Evolutionary conservation across 2,797 vertebrate genomes (phyloP).

Genomic region (Pseudomugil gertrudae): DNA sequence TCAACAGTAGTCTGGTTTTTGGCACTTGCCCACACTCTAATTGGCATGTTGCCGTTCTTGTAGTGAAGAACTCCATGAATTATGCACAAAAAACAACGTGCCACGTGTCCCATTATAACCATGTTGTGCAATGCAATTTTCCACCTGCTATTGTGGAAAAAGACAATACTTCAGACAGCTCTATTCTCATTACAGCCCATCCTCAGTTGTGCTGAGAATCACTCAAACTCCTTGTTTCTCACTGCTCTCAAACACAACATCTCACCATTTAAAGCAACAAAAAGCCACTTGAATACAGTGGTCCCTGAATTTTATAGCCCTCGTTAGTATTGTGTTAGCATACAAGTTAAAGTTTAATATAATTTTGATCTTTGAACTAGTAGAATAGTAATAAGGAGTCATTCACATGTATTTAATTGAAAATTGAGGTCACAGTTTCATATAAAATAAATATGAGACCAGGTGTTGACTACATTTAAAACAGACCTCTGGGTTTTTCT

Average conservation of each 20-base stretch:
- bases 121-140: slow-evolving; percentile 71
- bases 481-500: slow-evolving; percentile 25
- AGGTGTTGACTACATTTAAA: slow-evolving; percentile 28
- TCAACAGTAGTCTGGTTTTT: slow-evolving; percentile 74
- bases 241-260: slow-evolving; percentile 34
- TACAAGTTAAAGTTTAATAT: background rate
- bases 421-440: slow-evolving; percentile 54
- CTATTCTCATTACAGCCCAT: slow-evolving; percentile 68
- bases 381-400: slow-evolving; percentile 12
- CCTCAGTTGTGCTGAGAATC: slow-evolving; percentile 38
- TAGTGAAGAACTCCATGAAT: slow-evolving; percentile 78
- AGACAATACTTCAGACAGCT: slow-evolving; percentile 72
- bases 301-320: slow-evolving; percentile 34
- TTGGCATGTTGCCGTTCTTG: slow-evolving; percentile 78
- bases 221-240: slow-evolving; percentile 31
- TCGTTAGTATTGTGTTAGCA: slow-evolving; percentile 21
- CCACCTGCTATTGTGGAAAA: slow-evolving; percentile 61
- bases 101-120: slow-evolving; percentile 77
- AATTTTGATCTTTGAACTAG: slow-evolving; percentile 49
- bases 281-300: slow-evolving; percentile 33
- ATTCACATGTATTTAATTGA: slow-evolving; percentile 39
- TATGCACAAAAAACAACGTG: slow-evolving; percentile 81
- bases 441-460: slow-evolving; percentile 45
- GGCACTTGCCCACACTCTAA: slow-evolving; percentile 74
- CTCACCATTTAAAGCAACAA: slow-evolving; percentile 23